Conservation (phyloP, 2,888 invertebrate genomes). For the Diabrotica balteata region DNA sequence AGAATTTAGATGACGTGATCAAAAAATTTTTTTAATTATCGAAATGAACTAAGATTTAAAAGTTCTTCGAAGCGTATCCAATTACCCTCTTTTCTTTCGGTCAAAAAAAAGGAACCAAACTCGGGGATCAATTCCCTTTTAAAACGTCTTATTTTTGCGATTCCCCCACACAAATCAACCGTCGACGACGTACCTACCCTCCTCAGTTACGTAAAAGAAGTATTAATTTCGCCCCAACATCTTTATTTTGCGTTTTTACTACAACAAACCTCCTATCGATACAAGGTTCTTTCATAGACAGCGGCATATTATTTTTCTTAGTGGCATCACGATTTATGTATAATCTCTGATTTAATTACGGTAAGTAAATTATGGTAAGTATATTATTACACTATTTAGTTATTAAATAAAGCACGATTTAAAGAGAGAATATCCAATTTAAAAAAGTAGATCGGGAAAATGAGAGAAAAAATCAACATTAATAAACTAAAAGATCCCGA, state of each 20-base stretch:
- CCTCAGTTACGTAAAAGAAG: slow-evolving; percentile 47
- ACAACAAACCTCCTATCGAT: slow-evolving; percentile 15
- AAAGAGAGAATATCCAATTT: too few species aligned
- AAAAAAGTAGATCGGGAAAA: too few species aligned
- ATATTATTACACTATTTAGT: too few species aligned
- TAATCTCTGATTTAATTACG: too few species aligned
- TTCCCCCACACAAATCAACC: slow-evolving; percentile 33
- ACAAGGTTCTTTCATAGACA: not conserved
- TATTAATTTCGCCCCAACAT: slow-evolving; percentile 56
- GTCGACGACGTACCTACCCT: slow-evolving; percentile 38
- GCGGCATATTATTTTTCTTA: too few species aligned
- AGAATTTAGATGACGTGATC: too few species aligned
- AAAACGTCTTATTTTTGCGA: slow-evolving; percentile 37
- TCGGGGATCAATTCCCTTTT: slow-evolving; percentile 25
- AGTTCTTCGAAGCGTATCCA: not conserved
- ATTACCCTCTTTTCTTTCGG: not conserved
- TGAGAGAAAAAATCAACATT: too few species aligned
- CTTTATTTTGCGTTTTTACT: slow-evolving; percentile 50
- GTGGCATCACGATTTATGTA: too few species aligned
- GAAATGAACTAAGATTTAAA: not conserved
- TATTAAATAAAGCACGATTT: too few species aligned
- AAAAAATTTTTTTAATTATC: not conserved
- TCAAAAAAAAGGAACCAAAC: not conserved
- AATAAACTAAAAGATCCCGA: too few species aligned
- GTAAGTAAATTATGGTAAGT: too few species aligned